Base-by-base conservation (phyloP, 2,888 invertebrate species). In the Candidula unifasciata region DNA sequence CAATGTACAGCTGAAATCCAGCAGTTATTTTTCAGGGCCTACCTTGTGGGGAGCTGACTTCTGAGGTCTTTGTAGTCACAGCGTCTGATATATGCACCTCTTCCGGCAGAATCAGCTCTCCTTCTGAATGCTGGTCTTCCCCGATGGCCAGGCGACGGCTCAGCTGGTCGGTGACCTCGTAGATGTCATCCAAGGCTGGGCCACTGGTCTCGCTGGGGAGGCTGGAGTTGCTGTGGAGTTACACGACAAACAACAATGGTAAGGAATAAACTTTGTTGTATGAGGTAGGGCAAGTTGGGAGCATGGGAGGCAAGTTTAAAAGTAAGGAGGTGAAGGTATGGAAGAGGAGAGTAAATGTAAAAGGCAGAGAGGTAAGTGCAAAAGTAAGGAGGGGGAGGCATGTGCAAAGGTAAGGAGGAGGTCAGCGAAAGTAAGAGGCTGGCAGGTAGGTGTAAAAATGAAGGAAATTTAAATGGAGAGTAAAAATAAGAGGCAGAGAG, bases 61-160 rank as follows among this genome's bases (percentile, higher is more conserved):
- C 96, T 93, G 96, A 96, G 33, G 97, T 96, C 83, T 96, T 95
- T 64, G 92, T 91, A 91, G 96, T 96, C 80, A 96, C 96, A 2
- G 96, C 84, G 79, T 88, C 89, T 24, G 89, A 88, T 44, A 91
- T 87, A 37, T 83, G 85, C 30, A 91, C 88, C 82, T 91, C 90
- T 37, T 89, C 89, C 0, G 91, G 90, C 66, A 88, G 90, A 44
- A 90, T 88, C 37, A 91, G 83, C 35, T 81, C 87, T 0, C 88
- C 85, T 77, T 88, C 87, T 37, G 86, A 52, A 8, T 60, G 64
- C 35, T 52, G 80, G 57, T 79, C 83, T 30, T 85, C 86, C 18
- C 82, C 64, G 1, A 82, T 82, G 5, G 82, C 82, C 33, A 81
- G 82, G 35, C 27, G 73, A 44, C 73, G 44, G 10, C 73, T 73